Base-by-base conservation (phyloP, 2,113 vertebrate species). In the Pelvicachromis taeniatus region DNA sequence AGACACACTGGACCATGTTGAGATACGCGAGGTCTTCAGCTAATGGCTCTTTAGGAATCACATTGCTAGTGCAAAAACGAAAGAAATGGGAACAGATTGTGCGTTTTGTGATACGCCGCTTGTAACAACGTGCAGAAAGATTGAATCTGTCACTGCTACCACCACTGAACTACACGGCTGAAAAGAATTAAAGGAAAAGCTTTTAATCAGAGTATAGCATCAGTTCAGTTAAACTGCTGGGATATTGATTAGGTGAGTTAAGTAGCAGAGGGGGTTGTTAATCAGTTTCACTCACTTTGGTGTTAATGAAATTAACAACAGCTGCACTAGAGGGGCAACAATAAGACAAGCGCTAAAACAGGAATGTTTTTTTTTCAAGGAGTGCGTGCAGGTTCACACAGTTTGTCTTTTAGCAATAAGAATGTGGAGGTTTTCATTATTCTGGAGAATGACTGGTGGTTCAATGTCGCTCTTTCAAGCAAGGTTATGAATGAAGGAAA, bases 401-500 rank as follows among this genome's bases (percentile, higher is more conserved):
- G 48, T 50, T 84, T 70, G 78, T 83, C 54, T 81, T 85, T 42
- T 63, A 55, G 26, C 81, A 40, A 31, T 78, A 31, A 58, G 82
- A 78, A 77, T 31, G 63, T 56, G 82, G 52, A 80, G 10, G 38
- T 86, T 84, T 84, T 84, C 16, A 79, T 86, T 75, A 68, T 53
- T 73, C 65, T 81, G 77, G 58, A 26, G 31, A 78, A 48, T 3
- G 65, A 59, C 84, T 81, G 4, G 23, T 85, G 85, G 59, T 83
- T 82, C 87, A 91, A 84, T 86, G 86, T 88, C 91, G 88, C 61
- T 87, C 82, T 92, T 90, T 70, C 48, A 82, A 85, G 77, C 88
- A 93, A 91, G 93, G 91, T 93, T 93, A 89, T 85, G 81, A 91
- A 90, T 86, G 78, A 88, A 87, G 65, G 78, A 56, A 86, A 82